phyloP scores from a whole-genome alignment of 2,888 invertebrate species.

The Thereva nobilitata region DNA sequence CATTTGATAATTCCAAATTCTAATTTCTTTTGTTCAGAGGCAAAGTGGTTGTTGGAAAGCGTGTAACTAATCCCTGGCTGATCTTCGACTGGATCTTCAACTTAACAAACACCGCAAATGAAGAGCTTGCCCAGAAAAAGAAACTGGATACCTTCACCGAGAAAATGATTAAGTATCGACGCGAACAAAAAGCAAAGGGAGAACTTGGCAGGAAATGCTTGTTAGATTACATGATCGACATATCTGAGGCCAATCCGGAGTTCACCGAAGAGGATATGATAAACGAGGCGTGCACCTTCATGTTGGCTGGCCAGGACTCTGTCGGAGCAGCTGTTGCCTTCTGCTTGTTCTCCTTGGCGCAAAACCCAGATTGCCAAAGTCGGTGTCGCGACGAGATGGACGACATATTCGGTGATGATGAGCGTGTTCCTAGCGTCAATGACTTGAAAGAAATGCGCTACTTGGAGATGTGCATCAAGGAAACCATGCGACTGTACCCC shows the following conservation, averaged over 20 bases:
- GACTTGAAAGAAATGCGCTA: conserved; percentile 68
- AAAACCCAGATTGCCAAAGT: conserved; percentile 60
- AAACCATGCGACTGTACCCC: conserved; percentile 63
- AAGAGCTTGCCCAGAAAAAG: conserved; percentile 61
- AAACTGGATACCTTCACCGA: conserved; percentile 59
- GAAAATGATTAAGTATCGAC: conserved; percentile 55
- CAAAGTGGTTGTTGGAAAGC: conserved; percentile 60
- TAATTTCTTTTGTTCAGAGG: conserved; percentile 57
- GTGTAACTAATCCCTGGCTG: conserved; percentile 64
- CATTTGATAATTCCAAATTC: neutral
- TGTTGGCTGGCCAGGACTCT: conserved; percentile 68
- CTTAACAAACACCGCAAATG: conserved; percentile 60
- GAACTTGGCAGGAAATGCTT: conserved; percentile 54
- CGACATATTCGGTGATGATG: conserved; percentile 57
- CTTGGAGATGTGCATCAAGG: conserved; percentile 72
- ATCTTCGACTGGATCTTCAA: conserved; percentile 62
- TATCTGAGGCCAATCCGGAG: conserved; percentile 59
- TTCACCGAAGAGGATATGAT: conserved; percentile 65
- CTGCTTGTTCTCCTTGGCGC: conserved; percentile 62
- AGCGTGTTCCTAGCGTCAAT: conserved; percentile 60
- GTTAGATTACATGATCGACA: conserved; percentile 63
- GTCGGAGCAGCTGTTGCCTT: conserved; percentile 64
- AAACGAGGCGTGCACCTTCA: conserved; percentile 66
- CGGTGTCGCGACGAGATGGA: conserved; percentile 60
- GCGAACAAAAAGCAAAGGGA: conserved; percentile 48